Evolutionary conservation across 2,113 vertebrate species (phyloP).

Genomic region (Sclerurus mexicanus): DNA sequence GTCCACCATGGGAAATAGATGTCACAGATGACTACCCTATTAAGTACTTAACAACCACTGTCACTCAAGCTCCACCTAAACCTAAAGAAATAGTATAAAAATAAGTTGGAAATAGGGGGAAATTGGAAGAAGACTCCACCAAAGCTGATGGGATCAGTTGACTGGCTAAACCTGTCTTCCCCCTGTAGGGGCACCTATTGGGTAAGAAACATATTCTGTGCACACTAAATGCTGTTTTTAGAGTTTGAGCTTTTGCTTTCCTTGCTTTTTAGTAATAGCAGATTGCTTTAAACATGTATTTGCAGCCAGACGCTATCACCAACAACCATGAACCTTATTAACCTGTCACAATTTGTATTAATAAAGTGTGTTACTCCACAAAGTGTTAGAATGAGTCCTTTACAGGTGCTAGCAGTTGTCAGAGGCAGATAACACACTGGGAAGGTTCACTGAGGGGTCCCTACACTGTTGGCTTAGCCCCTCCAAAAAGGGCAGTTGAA

Average conservation of each 20-base stretch:
- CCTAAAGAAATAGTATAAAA: not conserved
- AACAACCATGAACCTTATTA: not conserved
- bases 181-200: not conserved
- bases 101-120: not conserved
- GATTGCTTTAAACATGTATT: not conserved
- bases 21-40: not conserved
- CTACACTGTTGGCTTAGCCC: not conserved
- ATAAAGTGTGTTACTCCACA: not conserved
- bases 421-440: not conserved
- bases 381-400: not conserved
- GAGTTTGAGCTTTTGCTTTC: not conserved
- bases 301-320: not conserved
- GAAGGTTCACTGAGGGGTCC: not conserved
- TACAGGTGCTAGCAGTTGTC: not conserved
- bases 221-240: not conserved
- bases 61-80: not conserved
- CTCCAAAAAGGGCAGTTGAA: not conserved
- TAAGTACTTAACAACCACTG: not conserved
- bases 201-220: not conserved
- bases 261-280: not conserved
- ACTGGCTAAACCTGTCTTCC: not conserved
- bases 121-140: not conserved
- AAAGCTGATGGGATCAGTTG: not conserved
- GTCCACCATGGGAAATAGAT: not conserved
- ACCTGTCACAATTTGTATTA: not conserved